Evolutionary conservation across 2,888 invertebrate species (phyloP), one percentile per base, ranked within the genome.

Genomic region (Crossocerus cetratus): DNA sequence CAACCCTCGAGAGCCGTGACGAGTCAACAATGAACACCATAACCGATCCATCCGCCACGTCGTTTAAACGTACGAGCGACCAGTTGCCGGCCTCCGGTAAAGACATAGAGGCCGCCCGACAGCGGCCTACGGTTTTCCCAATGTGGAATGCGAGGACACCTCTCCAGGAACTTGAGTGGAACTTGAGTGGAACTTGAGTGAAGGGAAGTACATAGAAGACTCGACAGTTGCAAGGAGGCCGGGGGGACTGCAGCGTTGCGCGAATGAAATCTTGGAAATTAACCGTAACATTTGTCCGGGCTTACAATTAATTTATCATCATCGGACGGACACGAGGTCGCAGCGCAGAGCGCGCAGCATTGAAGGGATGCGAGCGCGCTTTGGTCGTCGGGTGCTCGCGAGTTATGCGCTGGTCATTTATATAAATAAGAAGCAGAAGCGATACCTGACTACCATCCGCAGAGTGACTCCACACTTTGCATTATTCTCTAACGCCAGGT

Each of bases 361-460:
- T 61, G 72, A 75, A 62, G 69, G 72, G 69, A 78, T 77, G 76
- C 72, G 75, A 73, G 70, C 80, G 63, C 69, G 81, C 78, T 75
- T 81, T 77, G 79, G 77, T 77, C 74, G 62, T 71, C 72, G 77
- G 72, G 68, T 74, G 75, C 76, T 69, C 11, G 58, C 71, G 74
- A 87, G 86, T 86, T 86, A 88, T 90, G 88, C 89, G 89, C 89
- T 89, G 86, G 90, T 90, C 90, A 90, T 90, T 90, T 90, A 89
- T 90, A 90, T 90, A 90, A 90, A 90, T 90, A 90, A 90, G 90
- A 89, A 83, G 85, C 83, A 83, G 84, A 87, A 88, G 85, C 88
- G 90, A 90, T 89, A 90, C 88, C 89, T 85, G 88, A 88, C 89
- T 89, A 89, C 89, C 83, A 87, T 85, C 83, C 83, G 80, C 83